Evolutionary conservation across 2,888 invertebrate species (phyloP).

Genomic region (Stictocephala bisonia): DNA sequence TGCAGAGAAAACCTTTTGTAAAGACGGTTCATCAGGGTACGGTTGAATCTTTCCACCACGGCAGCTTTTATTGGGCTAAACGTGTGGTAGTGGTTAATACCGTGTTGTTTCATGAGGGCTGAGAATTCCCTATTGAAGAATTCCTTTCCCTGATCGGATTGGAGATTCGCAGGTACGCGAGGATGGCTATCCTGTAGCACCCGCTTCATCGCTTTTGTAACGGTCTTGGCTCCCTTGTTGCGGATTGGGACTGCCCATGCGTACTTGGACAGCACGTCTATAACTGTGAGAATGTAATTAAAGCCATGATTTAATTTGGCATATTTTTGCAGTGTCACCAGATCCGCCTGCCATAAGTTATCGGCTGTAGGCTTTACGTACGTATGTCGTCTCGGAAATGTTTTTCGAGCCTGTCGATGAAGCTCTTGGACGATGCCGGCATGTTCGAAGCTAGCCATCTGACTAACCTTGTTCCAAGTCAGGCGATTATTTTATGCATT

Average conservation of each 20-base stretch:
- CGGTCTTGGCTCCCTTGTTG: constrained; percentile 60
- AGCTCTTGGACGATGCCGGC: constrained; percentile 61
- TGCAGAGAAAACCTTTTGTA: neutral
- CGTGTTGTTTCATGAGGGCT: constrained; percentile 18
- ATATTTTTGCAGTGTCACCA: constrained; percentile 62
- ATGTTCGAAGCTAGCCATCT: too few species aligned
- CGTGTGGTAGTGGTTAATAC: constrained; percentile 38
- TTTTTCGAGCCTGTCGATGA: constrained; percentile 62
- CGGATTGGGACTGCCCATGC: constrained; percentile 62
- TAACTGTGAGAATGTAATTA: constrained; percentile 61
- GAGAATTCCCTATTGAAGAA: constrained; percentile 55
- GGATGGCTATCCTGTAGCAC: neutral
- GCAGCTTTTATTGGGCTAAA: constrained; percentile 21
- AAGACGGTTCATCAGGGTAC: constrained; percentile 2
- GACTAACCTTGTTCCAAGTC: constrained; percentile 35
- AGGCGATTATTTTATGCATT: neutral
- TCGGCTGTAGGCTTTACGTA: constrained; percentile 63
- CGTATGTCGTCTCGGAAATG: constrained; percentile 62
- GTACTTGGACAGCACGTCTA: constrained; percentile 64
- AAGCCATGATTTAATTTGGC: constrained; percentile 60
- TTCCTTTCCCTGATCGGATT: constrained; percentile 55
- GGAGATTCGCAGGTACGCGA: constrained; percentile 46
- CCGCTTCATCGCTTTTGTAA: constrained; percentile 54
- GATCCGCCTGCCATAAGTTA: constrained; percentile 65
- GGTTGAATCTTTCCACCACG: constrained; percentile 43